Conservation (phyloP, 2,888 invertebrate species). For the Clostera curtula region DNA sequence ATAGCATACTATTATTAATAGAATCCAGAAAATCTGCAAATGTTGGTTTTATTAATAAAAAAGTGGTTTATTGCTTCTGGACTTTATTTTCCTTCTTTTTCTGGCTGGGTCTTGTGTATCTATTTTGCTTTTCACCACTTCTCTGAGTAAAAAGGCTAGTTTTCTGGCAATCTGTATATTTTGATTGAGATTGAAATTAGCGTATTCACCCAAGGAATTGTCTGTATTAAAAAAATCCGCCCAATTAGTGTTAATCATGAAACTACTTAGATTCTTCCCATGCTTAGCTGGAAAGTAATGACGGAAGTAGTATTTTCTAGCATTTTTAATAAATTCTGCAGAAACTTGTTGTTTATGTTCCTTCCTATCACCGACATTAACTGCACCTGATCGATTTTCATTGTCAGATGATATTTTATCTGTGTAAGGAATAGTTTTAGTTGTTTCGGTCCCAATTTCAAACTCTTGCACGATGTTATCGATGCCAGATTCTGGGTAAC, state of each 20-base stretch:
- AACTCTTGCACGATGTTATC: slow-evolving; percentile 13
- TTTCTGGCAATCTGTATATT: slow-evolving; percentile 36
- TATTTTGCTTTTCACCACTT: not conserved
- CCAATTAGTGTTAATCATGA: no score
- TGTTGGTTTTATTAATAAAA: no score
- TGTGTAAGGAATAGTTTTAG: slow-evolving; percentile 9
- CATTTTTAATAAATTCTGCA: slow-evolving; percentile 37
- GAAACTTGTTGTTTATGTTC: slow-evolving; percentile 29
- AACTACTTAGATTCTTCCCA: no score
- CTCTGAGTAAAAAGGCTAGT: slow-evolving; percentile 34
- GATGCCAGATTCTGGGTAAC: slow-evolving; percentile 37
- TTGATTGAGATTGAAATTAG: slow-evolving; percentile 22
- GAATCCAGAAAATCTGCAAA: no score
- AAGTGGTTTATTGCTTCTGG: slow-evolving; percentile 5
- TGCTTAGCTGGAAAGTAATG: slow-evolving; percentile 31
- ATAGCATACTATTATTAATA: no score
- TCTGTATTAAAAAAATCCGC: no score
- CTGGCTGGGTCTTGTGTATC: slow-evolving; percentile 3
- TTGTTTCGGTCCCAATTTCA: slow-evolving; percentile 7
- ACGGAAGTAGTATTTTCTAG: slow-evolving; percentile 50
- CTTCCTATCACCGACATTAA: slow-evolving; percentile 27
- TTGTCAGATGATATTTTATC: slow-evolving; percentile 2
- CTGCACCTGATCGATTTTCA: slow-evolving; percentile 9
- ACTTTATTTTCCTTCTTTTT: slow-evolving; percentile 9
- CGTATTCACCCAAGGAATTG: no score